These are phyloP conservation scores for Pempheris klunzingeri DNA, from an alignment of 2,797 vertebrate genomes.

Conservation along the genomic window DNA sequence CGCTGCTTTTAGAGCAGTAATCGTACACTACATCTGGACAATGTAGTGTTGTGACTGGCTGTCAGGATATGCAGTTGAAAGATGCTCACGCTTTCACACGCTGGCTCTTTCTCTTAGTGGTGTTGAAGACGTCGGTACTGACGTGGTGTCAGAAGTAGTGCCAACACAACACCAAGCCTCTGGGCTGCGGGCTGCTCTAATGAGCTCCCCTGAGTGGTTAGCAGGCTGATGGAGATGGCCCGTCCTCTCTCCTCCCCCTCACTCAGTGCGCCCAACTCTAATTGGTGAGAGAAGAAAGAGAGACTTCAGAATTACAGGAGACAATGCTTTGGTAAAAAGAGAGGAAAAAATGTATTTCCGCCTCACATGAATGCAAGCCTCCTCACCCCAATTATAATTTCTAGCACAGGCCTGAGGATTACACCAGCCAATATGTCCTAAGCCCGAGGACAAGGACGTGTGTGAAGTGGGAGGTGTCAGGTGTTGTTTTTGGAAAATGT, in stretches of 20 bases:
- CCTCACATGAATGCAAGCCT: constrained; percentile 39
- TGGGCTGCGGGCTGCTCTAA: constrained; percentile 64
- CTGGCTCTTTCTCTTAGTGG: constrained; percentile 37
- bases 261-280: constrained; percentile 62
- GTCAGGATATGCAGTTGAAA: constrained; percentile 42
- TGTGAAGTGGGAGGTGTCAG: constrained; percentile 37
- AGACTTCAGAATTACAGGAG: constrained; percentile 58
- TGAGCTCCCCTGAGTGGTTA: constrained; percentile 79
- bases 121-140: constrained; percentile 50
- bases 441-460: constrained; percentile 44
- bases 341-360: constrained; percentile 9
- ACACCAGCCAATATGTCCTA: constrained; percentile 26
- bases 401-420: constrained; percentile 28
- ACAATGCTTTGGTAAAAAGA: constrained; percentile 61
- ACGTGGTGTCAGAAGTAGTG: constrained; percentile 75
- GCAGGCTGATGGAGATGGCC: constrained; percentile 67
- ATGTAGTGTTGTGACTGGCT: constrained; percentile 50
- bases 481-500: constrained; percentile 31
- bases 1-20: constrained; percentile 11
- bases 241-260: constrained; percentile 58
- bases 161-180: constrained; percentile 69
- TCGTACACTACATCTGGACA: constrained; percentile 41
- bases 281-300: constrained; percentile 72
- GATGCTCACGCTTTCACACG: constrained; percentile 24
- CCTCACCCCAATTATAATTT: constrained; percentile 61